Percentiles rank a stretch among this genome's conserved stretches.
Conservation (phyloP, 2,888 invertebrate species). For the Volucella bombylans region DNA sequence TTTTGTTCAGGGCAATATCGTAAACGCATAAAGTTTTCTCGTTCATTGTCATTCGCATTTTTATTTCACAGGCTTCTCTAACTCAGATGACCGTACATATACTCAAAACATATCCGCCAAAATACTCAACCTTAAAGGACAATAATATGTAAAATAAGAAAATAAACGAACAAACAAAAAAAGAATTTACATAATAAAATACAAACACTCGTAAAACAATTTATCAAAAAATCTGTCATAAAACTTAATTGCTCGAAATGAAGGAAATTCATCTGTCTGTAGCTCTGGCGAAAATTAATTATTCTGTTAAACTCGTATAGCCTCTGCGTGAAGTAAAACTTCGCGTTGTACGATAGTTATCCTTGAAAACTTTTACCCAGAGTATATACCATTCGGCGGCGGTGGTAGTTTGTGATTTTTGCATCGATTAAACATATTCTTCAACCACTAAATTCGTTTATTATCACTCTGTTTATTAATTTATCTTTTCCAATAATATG, state of each 20-base stretch:
- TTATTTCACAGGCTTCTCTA: too few relatives aligned
- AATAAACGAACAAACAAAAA: conserved; percentile 4
- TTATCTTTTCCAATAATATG: conserved; percentile 52
- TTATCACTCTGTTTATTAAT: conserved; percentile 47
- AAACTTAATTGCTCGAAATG: conserved; percentile 56
- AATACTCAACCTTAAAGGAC: too few relatives aligned
- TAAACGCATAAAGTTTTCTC: too few relatives aligned
- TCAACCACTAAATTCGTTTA: conserved; percentile 51
- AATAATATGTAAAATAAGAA: not conserved
- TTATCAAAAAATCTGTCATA: conserved; percentile 53
- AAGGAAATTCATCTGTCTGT: conserved; percentile 36
- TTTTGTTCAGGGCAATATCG: too few relatives aligned
- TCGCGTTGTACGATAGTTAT: conserved; percentile 24
- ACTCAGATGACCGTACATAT: too few relatives aligned
- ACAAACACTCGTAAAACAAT: not conserved
- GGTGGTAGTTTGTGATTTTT: conserved; percentile 15
- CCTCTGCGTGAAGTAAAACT: conserved; percentile 43
- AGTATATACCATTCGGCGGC: conserved; percentile 11
- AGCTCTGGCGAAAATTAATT: conserved; percentile 46
- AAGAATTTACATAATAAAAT: conserved; percentile 31
- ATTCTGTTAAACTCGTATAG: conserved; percentile 38
- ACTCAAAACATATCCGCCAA: too few relatives aligned
- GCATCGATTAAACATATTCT: conserved; percentile 68
- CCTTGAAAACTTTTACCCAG: conserved; percentile 39
- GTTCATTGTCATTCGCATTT: not conserved